Base-by-base conservation (phyloP, 2,113 vertebrate genomes). In the Vombatus ursinus region DNA sequence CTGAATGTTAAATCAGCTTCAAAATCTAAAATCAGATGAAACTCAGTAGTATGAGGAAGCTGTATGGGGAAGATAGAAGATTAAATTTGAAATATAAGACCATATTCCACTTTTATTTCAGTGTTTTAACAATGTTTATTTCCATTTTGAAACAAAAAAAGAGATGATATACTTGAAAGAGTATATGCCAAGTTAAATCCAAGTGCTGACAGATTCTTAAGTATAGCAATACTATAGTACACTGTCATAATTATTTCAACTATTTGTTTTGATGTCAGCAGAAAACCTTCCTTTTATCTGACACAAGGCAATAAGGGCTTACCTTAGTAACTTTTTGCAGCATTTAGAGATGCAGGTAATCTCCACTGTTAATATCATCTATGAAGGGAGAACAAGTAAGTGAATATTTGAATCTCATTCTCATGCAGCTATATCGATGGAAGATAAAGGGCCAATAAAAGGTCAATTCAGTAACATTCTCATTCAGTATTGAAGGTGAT, bases 191-290 rank as follows among this genome's bases (percentile, higher is more conserved):
- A 26, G 22, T 51, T 95, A 94, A 96, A 91, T 53, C 25, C 24
- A 22, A 52, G 0, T 9, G 10, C 90, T 97, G 94, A 11, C 53
- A 96, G 61, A 90, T 0, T 2, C 7, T n/a, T 94, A 23, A 31
- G 44, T 94, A 26, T 90, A 93, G 54, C 50, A 57, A 16, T 25
- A 0, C 47, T 31, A 77, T 19, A 91, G 68, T 0, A 3, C 91
- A 95, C 10, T 31, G 48, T 14, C 95, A 12, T 53, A 93, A 96
- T 50, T 95, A 90, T 95, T 98, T 96, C 90, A 25, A 96, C 14
- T 93, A 94, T 52, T 96, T 94, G 89, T 16, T 89, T 92, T 95
- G 57, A 2, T 96, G 8, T 94, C 92, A 89, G 26, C 91, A 77
- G 28, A 0, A 96, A 92, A 31, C 31, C 0, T 95, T 49, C 90